Conservation (phyloP, 2,888 invertebrate genomes). For the Tachina fera region DNA sequence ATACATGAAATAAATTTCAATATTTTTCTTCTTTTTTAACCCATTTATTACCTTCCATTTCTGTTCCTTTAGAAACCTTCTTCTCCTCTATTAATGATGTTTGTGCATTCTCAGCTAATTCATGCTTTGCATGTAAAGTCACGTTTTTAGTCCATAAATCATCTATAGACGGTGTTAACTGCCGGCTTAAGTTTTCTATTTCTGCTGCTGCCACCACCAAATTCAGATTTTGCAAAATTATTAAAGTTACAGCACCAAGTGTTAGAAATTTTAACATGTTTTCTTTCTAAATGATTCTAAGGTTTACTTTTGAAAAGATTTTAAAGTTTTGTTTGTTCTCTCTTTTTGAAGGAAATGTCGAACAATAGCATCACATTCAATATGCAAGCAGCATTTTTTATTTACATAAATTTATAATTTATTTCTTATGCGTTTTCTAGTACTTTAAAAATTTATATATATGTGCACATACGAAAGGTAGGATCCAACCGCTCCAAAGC, state of each 20-base stretch:
- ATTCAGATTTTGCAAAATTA: constrained; percentile 18
- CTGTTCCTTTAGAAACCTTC: neutral
- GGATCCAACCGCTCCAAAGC: constrained; percentile 57
- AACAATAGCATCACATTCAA: constrained; percentile 32
- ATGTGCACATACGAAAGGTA: constrained; percentile 12
- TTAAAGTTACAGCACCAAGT: constrained; percentile 11
- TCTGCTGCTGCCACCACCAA: constrained; percentile 29
- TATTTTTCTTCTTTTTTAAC: too few relatives aligned
- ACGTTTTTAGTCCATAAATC: constrained; percentile 39
- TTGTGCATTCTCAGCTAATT: constrained; percentile 2
- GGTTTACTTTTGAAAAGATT: neutral
- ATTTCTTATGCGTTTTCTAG: neutral
- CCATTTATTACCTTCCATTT: constrained; percentile 37
- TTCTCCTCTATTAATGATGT: neutral
- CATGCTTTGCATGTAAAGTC: constrained; percentile 12
- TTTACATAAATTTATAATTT: constrained; percentile 15
- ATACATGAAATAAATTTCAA: too few relatives aligned
- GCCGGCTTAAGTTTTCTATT: constrained; percentile 5
- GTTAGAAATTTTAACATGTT: constrained; percentile 42
- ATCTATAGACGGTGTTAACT: constrained; percentile 7
- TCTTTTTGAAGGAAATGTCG: neutral
- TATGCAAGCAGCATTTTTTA: constrained; percentile 40
- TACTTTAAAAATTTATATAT: neutral
- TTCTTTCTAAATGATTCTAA: constrained; percentile 15
- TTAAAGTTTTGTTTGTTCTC: constrained; percentile 5